Conservation (phyloP, 2,113 vertebrate genomes). For the Toxotes jaculatrix region DNA sequence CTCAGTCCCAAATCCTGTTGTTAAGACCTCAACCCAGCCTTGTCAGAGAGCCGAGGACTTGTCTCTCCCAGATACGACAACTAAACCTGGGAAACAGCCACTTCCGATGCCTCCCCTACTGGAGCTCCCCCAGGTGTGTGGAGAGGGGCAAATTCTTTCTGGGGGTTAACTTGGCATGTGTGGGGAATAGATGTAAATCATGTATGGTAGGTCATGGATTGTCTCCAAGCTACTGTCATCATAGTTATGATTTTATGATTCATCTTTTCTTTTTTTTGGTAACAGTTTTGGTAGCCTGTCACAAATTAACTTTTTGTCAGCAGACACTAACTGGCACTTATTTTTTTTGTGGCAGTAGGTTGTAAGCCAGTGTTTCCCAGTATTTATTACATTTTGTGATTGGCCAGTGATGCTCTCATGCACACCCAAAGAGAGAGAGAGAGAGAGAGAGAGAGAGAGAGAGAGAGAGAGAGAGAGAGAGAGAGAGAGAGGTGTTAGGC, state of each 20-base stretch:
- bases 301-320: no score
- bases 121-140: slow-evolving; percentile 84
- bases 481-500: no score
- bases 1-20: not conserved
- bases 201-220: not conserved
- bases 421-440: no score
- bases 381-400: no score
- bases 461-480: no score
- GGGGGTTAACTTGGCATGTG: not conserved
- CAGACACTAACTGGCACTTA: not conserved
- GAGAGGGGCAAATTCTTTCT: not conserved
- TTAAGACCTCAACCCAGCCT: not conserved
- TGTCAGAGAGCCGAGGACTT: slow-evolving; percentile 49
- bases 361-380: no score
- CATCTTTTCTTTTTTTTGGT: no score
- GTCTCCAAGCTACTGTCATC: not conserved
- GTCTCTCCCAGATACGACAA: not conserved
- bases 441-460: no score
- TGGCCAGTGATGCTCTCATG: no score
- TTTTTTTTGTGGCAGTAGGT: no score
- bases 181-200: not conserved
- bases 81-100: not conserved
- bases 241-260: not conserved
- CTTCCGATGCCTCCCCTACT: slow-evolving; percentile 84
- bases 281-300: no score